Evolutionary conservation across 2,888 invertebrate genomes (phyloP).

Genomic region (Barypeithes pellucidus): DNA sequence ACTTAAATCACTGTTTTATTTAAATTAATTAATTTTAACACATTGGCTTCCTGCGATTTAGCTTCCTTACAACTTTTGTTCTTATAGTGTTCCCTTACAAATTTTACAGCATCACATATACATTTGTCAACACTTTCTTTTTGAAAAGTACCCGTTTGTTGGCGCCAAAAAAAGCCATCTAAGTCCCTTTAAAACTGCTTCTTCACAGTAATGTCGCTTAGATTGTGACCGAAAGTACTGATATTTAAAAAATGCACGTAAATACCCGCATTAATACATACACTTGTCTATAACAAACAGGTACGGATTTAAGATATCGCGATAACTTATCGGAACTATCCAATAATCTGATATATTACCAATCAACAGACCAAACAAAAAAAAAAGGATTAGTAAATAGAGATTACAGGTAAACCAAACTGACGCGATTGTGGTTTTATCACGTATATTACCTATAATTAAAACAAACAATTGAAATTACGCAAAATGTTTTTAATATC

Average conservation of each 20-base stretch:
- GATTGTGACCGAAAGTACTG: no score
- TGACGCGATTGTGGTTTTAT: slow-evolving; percentile 31
- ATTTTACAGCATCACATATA: no score
- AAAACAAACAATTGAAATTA: slow-evolving; percentile 3
- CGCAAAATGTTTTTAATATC: neutral
- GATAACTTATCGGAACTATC: neutral
- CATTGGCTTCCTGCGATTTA: no score
- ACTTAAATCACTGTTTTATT: neutral
- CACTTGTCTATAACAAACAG: no score
- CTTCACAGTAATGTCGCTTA: no score
- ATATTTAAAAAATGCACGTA: neutral
- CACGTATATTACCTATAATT: slow-evolving; percentile 19
- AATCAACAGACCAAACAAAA: neutral
- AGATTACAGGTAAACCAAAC: slow-evolving; percentile 8
- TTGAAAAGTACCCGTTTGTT: no score
- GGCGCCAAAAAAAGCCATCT: no score
- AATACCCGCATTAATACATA: neutral
- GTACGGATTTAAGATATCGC: neutral
- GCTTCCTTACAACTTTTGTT: no score
- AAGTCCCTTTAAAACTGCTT: no score
- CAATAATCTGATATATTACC: neutral
- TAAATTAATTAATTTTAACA: neutral
- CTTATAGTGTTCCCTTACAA: no score
- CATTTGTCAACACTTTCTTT: no score
- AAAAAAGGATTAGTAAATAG: neutral